phyloP scores from a whole-genome alignment of 2,797 vertebrate species.

The Cirrhinus mrigala region DNA sequence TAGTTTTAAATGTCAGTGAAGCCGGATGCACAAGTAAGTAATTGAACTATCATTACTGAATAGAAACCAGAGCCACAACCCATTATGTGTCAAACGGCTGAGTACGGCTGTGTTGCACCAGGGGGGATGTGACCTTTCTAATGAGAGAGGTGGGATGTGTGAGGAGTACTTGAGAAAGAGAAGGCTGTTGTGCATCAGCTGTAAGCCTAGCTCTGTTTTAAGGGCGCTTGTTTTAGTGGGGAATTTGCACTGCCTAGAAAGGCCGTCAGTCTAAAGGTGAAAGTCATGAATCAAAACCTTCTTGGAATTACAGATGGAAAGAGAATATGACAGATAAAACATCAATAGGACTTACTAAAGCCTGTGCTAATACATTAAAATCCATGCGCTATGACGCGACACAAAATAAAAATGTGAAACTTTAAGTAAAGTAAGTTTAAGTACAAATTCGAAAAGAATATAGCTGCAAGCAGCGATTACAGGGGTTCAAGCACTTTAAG shows the following conservation, averaged over 20 bases:
- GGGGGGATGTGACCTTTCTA: slow-evolving; percentile 41
- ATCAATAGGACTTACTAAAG: no score
- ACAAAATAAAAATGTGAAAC: no score
- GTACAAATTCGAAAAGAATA: no score
- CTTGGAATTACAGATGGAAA: slow-evolving; percentile 10
- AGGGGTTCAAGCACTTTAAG: no score
- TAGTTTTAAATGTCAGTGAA: slow-evolving; percentile 39
- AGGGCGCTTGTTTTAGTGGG: neutral
- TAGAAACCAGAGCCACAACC: slow-evolving; percentile 4
- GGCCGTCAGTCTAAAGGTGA: neutral
- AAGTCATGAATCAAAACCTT: slow-evolving; percentile 15
- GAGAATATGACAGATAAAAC: neutral
- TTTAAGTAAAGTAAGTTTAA: no score
- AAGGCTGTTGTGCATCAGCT: slow-evolving; percentile 10
- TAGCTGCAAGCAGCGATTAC: no score
- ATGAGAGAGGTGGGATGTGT: slow-evolving; percentile 18
- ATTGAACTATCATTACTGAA: slow-evolving; percentile 31
- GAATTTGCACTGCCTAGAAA: neutral
- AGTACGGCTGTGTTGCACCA: slow-evolving; percentile 24
- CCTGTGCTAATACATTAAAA: no score
- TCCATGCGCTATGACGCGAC: no score
- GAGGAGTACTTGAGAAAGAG: slow-evolving; percentile 10
- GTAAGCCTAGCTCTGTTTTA: neutral
- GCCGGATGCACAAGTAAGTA: slow-evolving; percentile 3
- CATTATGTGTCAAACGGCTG: slow-evolving; percentile 15